Base-by-base conservation (phyloP, 2,113 vertebrate species). In the Morone saxatilis region DNA sequence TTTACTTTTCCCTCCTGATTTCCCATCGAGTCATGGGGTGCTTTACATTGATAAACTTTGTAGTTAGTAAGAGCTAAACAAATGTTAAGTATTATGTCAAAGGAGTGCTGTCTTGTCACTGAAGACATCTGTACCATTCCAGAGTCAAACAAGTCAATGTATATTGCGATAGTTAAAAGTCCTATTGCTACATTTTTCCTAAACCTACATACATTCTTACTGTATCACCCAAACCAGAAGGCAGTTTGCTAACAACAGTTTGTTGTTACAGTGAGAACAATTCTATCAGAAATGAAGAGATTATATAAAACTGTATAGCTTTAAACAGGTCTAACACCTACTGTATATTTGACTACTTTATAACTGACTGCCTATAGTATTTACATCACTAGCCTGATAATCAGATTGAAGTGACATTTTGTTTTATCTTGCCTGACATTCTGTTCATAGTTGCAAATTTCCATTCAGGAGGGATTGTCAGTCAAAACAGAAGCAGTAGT, bases 1-100 rank as follows among this genome's bases (percentile, higher is more conserved):
- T 86, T 86, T 70, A 74, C 43, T 63, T 67, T 50, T 80, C 61
- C 63, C 22, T 48, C 31, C 22, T 83, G 41, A 60, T 81, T 69
- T 78, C 14, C 62, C 9, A 43, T 40, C 61, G 53, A 51, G 62
- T 63, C 11, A 25, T 14, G n/a, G 17, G 16, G 40, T 6, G 7
- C 19, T 48, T 62, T 38, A 73, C 20, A 61, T 45, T 66, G 19
- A 67, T 36, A 43, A 77, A 22, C 4, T 48, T 7, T 36, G 31
- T 3, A 40, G 19, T 40, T 9, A 5, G 19, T 53, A 17, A 22
- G 4, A 31, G 31, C 31, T 31, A 31, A 31, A 31, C 31, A 31
- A 31, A 31, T 31, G 31, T 31, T 31, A 31, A 31, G 2, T 31
- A 31, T 31, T 31, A 31, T 31, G 31, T 31, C 31, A 31, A 31